These are phyloP conservation scores for Cherax destructor DNA, from an alignment of 1,140 invertebrate species.

Conservation along the genomic window DNA sequence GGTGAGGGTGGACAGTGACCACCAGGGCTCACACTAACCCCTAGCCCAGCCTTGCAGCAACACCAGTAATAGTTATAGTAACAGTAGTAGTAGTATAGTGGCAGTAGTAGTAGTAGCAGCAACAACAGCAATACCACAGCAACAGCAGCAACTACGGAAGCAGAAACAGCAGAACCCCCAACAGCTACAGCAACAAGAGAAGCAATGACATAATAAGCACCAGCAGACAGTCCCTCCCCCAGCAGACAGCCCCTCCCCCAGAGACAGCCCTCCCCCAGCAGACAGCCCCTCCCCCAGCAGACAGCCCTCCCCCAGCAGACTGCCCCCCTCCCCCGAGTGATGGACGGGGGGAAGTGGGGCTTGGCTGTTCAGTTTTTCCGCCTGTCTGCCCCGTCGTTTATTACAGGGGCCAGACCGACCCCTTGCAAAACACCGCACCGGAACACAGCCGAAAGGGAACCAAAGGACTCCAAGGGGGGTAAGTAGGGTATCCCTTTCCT, in stretches of 20 bases:
- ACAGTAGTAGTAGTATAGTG: background rate
- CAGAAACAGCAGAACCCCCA: no score
- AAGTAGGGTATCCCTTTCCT: no score
- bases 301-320: background rate
- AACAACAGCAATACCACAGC: no score
- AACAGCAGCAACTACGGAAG: no score
- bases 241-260: background rate
- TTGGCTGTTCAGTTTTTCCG: slow-evolving; percentile 44
- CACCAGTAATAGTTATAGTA: no score
- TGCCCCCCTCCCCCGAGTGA: background rate
- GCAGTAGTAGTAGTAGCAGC: background rate
- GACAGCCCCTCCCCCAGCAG: background rate
- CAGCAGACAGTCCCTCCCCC: background rate
- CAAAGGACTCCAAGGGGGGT: no score
- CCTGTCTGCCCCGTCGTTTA: slow-evolving; percentile 47
- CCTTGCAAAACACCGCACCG: background rate
- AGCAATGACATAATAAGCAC: background rate
- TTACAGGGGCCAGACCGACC: slow-evolving; percentile 30
- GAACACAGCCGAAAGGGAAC: background rate
- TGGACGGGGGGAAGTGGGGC: slow-evolving; percentile 37
- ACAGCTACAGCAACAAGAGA: no score
- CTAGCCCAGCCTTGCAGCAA: background rate
- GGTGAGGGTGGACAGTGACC: background rate
- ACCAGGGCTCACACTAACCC: no score
- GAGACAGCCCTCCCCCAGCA: background rate